Evolutionary conservation across 2,888 invertebrate species (phyloP).

Genomic region (Drosophila atroscutellata): DNA sequence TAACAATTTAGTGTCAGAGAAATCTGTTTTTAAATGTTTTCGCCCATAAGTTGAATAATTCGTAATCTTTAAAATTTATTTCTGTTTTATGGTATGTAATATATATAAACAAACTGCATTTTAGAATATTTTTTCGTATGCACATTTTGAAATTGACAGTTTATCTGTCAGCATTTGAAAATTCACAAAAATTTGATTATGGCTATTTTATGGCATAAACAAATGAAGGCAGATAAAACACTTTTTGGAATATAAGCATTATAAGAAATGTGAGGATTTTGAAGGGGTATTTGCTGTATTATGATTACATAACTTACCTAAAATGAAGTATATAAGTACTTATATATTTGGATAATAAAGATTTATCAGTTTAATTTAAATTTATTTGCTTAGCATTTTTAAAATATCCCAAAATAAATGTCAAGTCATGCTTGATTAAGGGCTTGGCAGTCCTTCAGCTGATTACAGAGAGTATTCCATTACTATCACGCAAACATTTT

Average conservation of each 20-base stretch:
- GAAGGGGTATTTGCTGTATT: not conserved
- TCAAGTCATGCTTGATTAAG: slow-evolving; percentile 9
- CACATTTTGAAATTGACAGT: slow-evolving; percentile 19
- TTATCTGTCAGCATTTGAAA: slow-evolving; percentile 7
- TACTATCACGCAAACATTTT: slow-evolving; percentile 36
- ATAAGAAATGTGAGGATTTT: no score
- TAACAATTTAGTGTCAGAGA: not conserved
- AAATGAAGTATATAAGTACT: not conserved
- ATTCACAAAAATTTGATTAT: slow-evolving; percentile 6
- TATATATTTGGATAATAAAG: not conserved
- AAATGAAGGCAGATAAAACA: not conserved
- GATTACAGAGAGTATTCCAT: not conserved
- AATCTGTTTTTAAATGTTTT: slow-evolving; percentile 17
- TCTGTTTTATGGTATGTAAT: slow-evolving; percentile 22
- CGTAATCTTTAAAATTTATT: slow-evolving; percentile 15
- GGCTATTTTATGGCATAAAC: not conserved
- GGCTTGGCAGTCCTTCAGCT: slow-evolving; percentile 41
- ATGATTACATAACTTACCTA: not conserved
- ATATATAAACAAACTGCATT: slow-evolving; percentile 56
- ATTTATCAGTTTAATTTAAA: not conserved
- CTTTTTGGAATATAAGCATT: not conserved
- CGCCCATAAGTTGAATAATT: slow-evolving; percentile 7
- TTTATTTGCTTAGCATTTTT: not conserved
- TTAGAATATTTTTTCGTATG: slow-evolving; percentile 11
- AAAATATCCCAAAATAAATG: slow-evolving; percentile 5